These are phyloP conservation scores for Drosophila lowei DNA, from an alignment of 1,140 invertebrate genomes.

Conservation along the genomic window DNA sequence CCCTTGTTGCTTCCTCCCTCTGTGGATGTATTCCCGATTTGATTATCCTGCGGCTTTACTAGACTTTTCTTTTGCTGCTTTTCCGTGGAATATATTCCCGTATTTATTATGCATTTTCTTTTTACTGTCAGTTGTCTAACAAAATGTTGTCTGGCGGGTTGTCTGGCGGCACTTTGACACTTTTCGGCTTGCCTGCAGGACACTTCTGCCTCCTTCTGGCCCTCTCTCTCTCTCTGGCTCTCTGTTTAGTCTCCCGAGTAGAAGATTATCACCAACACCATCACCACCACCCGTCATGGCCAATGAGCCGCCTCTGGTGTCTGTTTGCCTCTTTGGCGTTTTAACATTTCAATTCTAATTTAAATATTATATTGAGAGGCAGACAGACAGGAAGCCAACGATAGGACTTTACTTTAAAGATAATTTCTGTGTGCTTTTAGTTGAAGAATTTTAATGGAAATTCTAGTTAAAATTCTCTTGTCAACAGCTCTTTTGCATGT, in stretches of 20 bases:
- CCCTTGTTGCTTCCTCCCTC: conserved; percentile 25
- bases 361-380: conserved; percentile 68
- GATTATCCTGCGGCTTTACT: conserved; percentile 54
- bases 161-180: conserved; percentile 60
- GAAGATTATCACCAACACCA: conserved; percentile 48
- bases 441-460: conserved; percentile 3
- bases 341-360: conserved; percentile 71
- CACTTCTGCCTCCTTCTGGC: background rate
- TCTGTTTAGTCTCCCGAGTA: conserved; percentile 54
- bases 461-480: conserved; percentile 26
- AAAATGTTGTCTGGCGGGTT: conserved; percentile 44
- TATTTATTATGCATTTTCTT: conserved; percentile 58
- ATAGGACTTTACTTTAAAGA: conserved; percentile 1
- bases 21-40: conserved; percentile 51
- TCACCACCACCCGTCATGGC: conserved; percentile 28
- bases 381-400: background rate
- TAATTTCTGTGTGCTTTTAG: background rate
- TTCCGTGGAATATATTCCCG: conserved; percentile 14
- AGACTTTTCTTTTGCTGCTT: conserved; percentile 1
- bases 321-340: conserved; percentile 37
- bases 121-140: conserved; percentile 42
- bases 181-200: conserved; percentile 39
- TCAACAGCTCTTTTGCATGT: conserved; percentile 34
- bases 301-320: conserved; percentile 16
- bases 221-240: conserved; percentile 4